Evolutionary conservation across 2,113 vertebrate genomes (phyloP).

Genomic region (Proteles cristata): DNA sequence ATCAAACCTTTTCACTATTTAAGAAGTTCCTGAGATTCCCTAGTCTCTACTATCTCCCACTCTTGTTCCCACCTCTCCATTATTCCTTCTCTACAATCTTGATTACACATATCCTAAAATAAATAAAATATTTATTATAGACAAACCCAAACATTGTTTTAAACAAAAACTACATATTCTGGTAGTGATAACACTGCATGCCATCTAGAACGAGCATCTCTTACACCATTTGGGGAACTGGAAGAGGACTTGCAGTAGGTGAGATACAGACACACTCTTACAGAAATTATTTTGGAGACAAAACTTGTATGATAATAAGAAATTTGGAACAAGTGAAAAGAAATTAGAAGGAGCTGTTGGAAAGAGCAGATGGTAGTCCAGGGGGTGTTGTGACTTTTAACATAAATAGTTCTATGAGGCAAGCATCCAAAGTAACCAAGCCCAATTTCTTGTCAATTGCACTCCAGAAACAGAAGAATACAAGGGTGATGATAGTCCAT

Average conservation of each 20-base stretch:
- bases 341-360: slow-evolving; percentile 48
- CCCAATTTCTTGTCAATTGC: slow-evolving; percentile 52
- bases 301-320: background rate
- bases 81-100: background rate
- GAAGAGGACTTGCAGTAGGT: background rate
- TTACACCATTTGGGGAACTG: background rate
- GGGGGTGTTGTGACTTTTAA: slow-evolving; percentile 53
- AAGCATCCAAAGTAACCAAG: slow-evolving; percentile 61
- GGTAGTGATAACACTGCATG: background rate
- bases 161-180: background rate
- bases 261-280: background rate
- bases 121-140: background rate
- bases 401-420: slow-evolving; percentile 47
- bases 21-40: background rate
- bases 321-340: slow-evolving; percentile 30
- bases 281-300: background rate
- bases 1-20: background rate
- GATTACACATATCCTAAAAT: background rate
- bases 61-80: background rate
- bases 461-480: slow-evolving; percentile 37
- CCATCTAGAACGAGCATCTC: background rate
- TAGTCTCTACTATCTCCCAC: background rate
- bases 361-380: slow-evolving; percentile 30
- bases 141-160: background rate
- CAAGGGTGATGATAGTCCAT: background rate